Percentiles rank a stretch among this genome's conserved stretches.
Conservation (phyloP, 1,140 invertebrate genomes). For the Drosophila grimshawi region DNA sequence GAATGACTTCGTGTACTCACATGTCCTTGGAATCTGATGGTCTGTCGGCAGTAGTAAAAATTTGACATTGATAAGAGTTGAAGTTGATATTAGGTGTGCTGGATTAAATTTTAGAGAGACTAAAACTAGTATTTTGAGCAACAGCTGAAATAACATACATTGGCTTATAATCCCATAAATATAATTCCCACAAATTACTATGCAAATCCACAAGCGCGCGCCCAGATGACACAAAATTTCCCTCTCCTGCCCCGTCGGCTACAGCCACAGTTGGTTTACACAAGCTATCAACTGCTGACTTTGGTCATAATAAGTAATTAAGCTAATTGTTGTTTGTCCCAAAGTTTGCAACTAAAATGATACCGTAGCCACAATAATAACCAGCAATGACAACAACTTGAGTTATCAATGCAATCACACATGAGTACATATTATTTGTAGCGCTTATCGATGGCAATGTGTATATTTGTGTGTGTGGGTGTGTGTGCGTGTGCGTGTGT, state of each 20-base stretch:
- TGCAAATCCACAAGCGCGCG: constrained; percentile 11
- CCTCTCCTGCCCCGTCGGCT: no score
- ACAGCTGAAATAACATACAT: constrained; percentile 1
- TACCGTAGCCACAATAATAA: not conserved
- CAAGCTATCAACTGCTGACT: not conserved
- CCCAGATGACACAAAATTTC: not conserved
- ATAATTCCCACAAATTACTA: not conserved
- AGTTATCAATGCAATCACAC: constrained; percentile 71
- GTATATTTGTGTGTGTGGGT: not conserved
- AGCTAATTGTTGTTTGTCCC: constrained; percentile 12
- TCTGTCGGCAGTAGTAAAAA: constrained; percentile 2
- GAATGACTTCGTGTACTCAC: not conserved
- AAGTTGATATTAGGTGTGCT: not conserved
- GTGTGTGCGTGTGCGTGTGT: not conserved
- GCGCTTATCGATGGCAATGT: constrained; percentile 8
- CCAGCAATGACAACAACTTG: constrained; percentile 5
- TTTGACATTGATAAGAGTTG: constrained; percentile 23
- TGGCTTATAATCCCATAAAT: constrained; percentile 2
- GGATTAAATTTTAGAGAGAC: not conserved
- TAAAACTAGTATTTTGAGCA: not conserved
- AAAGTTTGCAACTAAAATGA: constrained; percentile 5
- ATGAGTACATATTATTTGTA: constrained; percentile 56
- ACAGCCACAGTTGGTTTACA: not conserved
- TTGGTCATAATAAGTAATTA: constrained; percentile 23
- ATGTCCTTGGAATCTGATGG: constrained; percentile 20